Conservation (phyloP, 2,797 vertebrate genomes). For the Sebastes variabilis region DNA sequence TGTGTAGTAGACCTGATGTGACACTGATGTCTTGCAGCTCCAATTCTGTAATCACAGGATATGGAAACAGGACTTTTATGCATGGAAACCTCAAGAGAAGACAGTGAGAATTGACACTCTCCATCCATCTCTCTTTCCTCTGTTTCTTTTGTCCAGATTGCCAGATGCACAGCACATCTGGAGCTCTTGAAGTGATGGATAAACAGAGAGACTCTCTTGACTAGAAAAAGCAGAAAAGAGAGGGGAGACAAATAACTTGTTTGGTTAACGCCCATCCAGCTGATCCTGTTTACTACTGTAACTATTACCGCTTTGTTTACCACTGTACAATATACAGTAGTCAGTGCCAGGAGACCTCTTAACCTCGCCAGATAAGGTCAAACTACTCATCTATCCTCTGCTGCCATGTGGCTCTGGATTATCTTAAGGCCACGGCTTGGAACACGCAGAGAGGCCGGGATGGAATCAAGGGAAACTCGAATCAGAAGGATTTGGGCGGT, state of each 20-base stretch:
- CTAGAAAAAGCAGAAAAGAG: neutral
- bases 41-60: conserved; percentile 2
- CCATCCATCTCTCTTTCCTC: neutral
- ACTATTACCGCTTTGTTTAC: conserved; percentile 16
- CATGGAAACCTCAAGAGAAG: neutral
- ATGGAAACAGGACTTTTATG: neutral
- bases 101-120: neutral
- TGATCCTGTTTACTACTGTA: neutral
- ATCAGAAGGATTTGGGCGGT: conserved; percentile 19
- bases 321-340: neutral
- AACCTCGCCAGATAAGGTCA: conserved; percentile 44
- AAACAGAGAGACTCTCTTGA: neutral
- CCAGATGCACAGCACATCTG: neutral
- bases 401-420: conserved; percentile 55
- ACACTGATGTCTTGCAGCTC: conserved; percentile 13
- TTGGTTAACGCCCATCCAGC: neutral
- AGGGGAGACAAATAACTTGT: neutral
- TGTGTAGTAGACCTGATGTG: neutral
- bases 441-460: conserved; percentile 13
- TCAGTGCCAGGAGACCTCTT: conserved; percentile 6
- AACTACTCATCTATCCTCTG: conserved; percentile 44
- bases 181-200: neutral
- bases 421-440: conserved; percentile 32
- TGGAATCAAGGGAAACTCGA: conserved; percentile 5
- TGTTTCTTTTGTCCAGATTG: neutral